A percentile compares a stretch with the other conserved stretches of the same genome.
These are phyloP conservation scores for Diabrotica virgifera DNA, from an alignment of 1,140 invertebrate genomes.

Conservation along the genomic window DNA sequence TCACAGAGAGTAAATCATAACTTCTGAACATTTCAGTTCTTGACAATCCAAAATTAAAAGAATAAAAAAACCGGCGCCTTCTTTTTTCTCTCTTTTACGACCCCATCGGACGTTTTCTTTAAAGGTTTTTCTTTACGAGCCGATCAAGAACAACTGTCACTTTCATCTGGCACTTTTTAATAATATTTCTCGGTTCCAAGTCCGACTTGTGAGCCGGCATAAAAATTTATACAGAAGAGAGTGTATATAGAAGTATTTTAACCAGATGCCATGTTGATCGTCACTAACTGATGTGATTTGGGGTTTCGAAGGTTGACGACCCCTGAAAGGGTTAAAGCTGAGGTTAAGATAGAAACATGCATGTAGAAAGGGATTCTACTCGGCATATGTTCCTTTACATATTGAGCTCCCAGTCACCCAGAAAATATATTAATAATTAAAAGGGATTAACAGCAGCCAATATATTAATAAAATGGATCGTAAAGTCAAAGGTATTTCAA, in stretches of 20 bases:
- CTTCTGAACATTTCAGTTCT: not conserved
- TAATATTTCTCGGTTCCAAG: not conserved
- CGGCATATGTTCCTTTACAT: no score
- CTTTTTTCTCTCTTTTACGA: not conserved
- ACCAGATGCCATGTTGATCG: not conserved
- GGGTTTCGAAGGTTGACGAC: no score
- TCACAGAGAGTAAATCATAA: not conserved
- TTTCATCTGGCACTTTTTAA: not conserved
- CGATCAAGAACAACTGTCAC: not conserved
- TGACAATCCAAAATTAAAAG: not conserved
- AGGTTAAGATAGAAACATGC: no score
- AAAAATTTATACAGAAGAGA: not conserved
- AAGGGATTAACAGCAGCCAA: no score
- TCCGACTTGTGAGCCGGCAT: not conserved
- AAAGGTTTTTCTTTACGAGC: not conserved
- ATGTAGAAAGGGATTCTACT: no score
- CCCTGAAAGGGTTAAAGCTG: no score
- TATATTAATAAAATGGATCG: no score
- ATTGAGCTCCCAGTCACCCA: no score
- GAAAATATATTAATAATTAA: no score
- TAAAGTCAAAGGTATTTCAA: no score
- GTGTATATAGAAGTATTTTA: slow-evolving; percentile 1
- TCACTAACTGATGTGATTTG: not conserved
- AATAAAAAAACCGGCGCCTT: slow-evolving; percentile 2
- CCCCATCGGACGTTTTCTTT: not conserved